Evolutionary conservation across 2,113 vertebrate species (phyloP).

Genomic region (Thalassarche chlororhynchos): DNA sequence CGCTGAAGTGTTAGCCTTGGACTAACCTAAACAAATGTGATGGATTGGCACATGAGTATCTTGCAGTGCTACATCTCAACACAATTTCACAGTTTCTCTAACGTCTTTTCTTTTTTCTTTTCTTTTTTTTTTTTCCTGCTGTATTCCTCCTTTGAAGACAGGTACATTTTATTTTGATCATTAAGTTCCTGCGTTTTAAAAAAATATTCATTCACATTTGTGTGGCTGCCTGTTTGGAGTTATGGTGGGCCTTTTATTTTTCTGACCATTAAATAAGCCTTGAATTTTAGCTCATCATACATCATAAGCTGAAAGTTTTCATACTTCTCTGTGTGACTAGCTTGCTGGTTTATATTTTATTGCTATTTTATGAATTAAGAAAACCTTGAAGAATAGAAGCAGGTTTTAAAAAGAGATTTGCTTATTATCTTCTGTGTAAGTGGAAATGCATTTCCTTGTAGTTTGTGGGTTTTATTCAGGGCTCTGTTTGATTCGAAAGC

Average conservation of each 20-base stretch:
- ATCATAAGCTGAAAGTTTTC: background rate
- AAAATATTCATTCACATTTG: background rate
- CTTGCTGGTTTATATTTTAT: background rate
- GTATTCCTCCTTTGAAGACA: background rate
- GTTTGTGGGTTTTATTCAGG: background rate
- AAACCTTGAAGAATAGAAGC: background rate
- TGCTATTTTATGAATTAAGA: background rate
- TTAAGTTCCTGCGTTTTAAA: background rate
- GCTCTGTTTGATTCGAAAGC: background rate
- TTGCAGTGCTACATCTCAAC: background rate
- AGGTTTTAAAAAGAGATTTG: background rate
- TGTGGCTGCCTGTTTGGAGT: background rate
- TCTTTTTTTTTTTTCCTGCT: rapidly evolving
- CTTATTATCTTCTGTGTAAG: background rate
- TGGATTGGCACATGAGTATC: background rate
- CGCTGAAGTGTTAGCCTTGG: background rate
- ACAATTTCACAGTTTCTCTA: background rate
- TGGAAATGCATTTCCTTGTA: background rate
- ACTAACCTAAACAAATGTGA: background rate
- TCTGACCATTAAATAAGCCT: background rate
- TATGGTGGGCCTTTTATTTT: background rate
- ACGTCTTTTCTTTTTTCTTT: rapidly evolving
- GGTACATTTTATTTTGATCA: background rate
- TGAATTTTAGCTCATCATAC: background rate
- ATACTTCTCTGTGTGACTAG: background rate